phyloP scores from a whole-genome alignment of 2,797 vertebrate genomes.

The Pseudocheirus occidentalis region DNA sequence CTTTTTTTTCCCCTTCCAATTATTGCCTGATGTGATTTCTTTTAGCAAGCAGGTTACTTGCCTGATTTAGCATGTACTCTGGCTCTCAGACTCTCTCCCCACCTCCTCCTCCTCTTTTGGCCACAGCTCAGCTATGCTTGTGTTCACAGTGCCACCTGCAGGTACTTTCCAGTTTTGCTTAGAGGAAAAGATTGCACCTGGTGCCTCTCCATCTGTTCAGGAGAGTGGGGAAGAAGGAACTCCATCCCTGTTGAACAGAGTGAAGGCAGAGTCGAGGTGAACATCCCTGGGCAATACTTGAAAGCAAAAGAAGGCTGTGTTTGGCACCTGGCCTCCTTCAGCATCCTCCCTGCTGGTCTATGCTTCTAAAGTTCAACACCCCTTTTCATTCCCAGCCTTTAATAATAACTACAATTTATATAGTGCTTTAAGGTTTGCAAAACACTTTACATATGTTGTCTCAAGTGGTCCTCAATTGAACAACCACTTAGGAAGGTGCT shows the following conservation, averaged over 20 bases:
- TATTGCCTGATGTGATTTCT: accelerated
- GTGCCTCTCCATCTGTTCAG: neutral
- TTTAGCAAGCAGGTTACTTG: accelerated
- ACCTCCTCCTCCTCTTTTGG: neutral
- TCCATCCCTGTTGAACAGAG: neutral
- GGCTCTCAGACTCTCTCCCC: neutral
- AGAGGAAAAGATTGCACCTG: neutral
- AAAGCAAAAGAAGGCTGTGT: neutral
- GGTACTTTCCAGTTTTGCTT: constrained; percentile 31
- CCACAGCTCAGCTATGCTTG: neutral
- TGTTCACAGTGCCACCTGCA: constrained; percentile 82
- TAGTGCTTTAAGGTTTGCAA: neutral
- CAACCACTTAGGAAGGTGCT: neutral
- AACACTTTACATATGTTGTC: neutral
- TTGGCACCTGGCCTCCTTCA: neutral
- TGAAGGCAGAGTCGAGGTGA: neutral
- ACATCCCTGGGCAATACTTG: neutral
- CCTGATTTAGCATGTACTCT: accelerated
- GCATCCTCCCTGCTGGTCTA: neutral
- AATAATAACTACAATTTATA: neutral
- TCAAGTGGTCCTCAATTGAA: neutral
- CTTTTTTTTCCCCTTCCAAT: neutral
- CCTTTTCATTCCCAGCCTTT: neutral
- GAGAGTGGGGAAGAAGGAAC: neutral
- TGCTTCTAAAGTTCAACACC: neutral